phyloP scores from a whole-genome alignment of 2,888 invertebrate species.

The Euplexia lucipara region DNA sequence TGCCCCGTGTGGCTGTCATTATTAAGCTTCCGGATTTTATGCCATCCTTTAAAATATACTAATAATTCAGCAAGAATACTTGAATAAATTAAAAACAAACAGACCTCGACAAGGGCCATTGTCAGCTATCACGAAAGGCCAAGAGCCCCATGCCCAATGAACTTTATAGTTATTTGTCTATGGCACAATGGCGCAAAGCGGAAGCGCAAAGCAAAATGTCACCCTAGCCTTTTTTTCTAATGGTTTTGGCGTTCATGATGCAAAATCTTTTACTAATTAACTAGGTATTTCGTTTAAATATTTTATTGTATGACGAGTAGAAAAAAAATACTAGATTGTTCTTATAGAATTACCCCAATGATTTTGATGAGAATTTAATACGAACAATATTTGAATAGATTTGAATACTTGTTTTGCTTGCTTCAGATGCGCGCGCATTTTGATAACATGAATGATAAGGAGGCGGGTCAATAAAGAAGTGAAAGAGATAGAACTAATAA shows the following conservation, averaged over 20 bases:
- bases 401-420: no score
- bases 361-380: background rate
- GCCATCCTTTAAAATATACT: no score
- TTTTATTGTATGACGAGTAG: background rate
- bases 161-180: constrained; percentile 25
- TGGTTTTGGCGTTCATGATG: background rate
- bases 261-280: background rate
- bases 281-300: background rate
- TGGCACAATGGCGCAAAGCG: constrained; percentile 4
- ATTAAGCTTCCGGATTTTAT: no score
- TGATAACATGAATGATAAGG: constrained; percentile 72
- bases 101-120: no score
- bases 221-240: constrained; percentile 17
- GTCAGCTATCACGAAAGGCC: background rate
- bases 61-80: background rate
- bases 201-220: no score
- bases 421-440: constrained; percentile 74
- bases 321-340: background rate
- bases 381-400: background rate
- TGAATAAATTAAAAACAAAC: no score
- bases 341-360: background rate
- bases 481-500: constrained; percentile 74
- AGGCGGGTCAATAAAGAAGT: constrained; percentile 80
- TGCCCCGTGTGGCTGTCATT: no score
- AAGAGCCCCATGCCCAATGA: no score